Evolutionary conservation across 92 coral and sea anemone species (phyloP), one percentile per base, ranked within the genome.

Genomic region (Porites divaricata): DNA sequence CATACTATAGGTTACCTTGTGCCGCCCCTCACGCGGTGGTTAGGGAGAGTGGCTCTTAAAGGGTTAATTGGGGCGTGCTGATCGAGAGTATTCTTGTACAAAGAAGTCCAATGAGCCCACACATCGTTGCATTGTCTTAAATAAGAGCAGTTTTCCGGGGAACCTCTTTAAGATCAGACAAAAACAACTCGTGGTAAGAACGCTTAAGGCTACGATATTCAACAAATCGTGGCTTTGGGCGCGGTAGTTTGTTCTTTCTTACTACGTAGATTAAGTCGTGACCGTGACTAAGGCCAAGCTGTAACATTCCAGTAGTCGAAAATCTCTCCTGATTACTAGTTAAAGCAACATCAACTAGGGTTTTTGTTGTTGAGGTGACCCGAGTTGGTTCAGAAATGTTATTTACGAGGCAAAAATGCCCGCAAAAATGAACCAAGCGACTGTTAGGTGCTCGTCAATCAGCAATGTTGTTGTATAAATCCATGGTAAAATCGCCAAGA

Each of bases 201-300:
- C 81, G 14, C 52, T 67, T 66, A 78, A 86, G 66, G 66, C 90
- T 85, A 28, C 90, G 68, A 50, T 80, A 90, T 54, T 62, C 80
- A 41, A 77, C 77, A 15, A n/a, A 67, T 13, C 90, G 84, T 48
- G 90, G 64, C 35, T 49, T 75, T 25, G 87, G 90, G 61, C 88
- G 56, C 88, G 45, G 45, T 35, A 35, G 45, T 35, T 35, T 35
- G 45, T 35, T 35, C 45, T 35, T 35, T 6, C 7, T 71, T 11
- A 93, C 86, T 13, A 85, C 72, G 58, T 64, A 92, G 50, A 90
- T 65, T 4, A 90, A 83, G 17, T 90, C 90, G 24, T 86, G 93
- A 58, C 89, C 95, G n/a, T n/a, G n/a, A 49, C 96, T 93, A n/a
- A 93, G 48, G 24, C 93, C 91, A 35, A 93, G 89, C 28, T 88